Percentiles rank a stretch among this genome's conserved stretches.
These are phyloP conservation scores for Charaxes varanes DNA, from an alignment of 1,140 invertebrate genomes.

Conservation along the genomic window DNA sequence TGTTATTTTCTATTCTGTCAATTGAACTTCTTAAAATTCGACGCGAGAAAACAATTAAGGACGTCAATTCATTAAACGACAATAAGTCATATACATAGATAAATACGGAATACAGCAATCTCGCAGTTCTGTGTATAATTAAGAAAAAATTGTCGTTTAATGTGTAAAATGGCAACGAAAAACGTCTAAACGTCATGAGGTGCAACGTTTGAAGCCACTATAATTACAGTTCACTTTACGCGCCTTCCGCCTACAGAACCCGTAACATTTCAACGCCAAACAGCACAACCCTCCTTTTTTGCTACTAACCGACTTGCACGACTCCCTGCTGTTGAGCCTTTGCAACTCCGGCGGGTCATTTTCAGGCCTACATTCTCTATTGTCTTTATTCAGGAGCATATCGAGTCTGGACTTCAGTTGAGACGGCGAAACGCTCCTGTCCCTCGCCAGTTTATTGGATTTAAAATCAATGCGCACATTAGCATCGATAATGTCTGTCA, in stretches of 20 bases:
- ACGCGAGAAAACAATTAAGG: too few relatives aligned
- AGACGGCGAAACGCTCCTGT: slow-evolving; percentile 75
- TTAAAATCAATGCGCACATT: slow-evolving; percentile 27
- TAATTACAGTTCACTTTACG: slow-evolving; percentile 44
- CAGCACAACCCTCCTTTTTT: slow-evolving; percentile 51
- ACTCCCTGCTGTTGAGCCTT: slow-evolving; percentile 52
- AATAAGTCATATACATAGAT: too few relatives aligned
- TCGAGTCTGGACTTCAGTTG: slow-evolving; percentile 69
- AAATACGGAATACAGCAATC: too few relatives aligned
- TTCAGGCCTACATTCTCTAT: slow-evolving; percentile 22
- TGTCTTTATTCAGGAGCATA: slow-evolving; percentile 39
- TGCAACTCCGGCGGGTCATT: slow-evolving; percentile 35
- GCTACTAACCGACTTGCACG: slow-evolving; percentile 48
- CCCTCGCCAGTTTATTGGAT: slow-evolving; percentile 34
- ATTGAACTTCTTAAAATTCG: too few relatives aligned
- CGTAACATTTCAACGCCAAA: slow-evolving; percentile 56
- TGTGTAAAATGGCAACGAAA: neutral
- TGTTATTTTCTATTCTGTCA: too few relatives aligned
- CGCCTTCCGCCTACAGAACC: slow-evolving; percentile 51
- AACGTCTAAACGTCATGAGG: slow-evolving; percentile 34
- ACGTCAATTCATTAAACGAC: too few relatives aligned
- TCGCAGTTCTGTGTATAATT: too few relatives aligned
- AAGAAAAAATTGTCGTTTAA: too few relatives aligned
- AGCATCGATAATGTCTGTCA: slow-evolving; percentile 33
- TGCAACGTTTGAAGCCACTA: slow-evolving; percentile 51